Percentiles rank a stretch among this genome's conserved stretches.
Conservation (phyloP, 2,113 vertebrate genomes). For the Odocoileus hemionus region DNA sequence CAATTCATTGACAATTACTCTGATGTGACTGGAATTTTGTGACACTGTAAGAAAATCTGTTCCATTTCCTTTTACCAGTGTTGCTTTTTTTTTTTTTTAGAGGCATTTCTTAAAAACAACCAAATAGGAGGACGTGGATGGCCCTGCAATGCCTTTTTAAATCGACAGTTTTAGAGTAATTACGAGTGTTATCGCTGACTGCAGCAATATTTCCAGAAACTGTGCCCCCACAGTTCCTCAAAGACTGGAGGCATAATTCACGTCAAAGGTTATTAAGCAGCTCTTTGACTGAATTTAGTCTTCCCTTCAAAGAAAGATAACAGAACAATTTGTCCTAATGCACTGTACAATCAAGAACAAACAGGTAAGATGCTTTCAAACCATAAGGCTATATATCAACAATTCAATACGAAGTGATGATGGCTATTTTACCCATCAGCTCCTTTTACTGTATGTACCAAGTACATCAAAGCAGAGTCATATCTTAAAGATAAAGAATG, state of each 20-base stretch:
- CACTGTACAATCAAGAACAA: neutral
- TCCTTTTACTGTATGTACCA: neutral
- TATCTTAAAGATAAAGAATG: neutral
- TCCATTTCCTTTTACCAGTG: neutral
- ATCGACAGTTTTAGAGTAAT: neutral
- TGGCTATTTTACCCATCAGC: neutral
- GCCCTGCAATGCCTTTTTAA: neutral
- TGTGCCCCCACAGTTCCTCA: neutral
- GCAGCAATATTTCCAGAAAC: neutral
- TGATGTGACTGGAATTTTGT: slow-evolving; percentile 36
- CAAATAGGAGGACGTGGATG: neutral
- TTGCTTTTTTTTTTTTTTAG: neutral
- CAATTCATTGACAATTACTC: neutral
- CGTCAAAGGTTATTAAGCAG: neutral
- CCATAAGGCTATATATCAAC: neutral
- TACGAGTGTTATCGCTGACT: neutral
- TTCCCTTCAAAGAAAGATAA: slow-evolving; percentile 47
- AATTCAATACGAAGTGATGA: neutral
- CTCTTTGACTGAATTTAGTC: slow-evolving; percentile 30
- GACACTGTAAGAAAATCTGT: slow-evolving; percentile 42
- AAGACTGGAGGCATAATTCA: slow-evolving; percentile 26
- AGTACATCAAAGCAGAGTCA: neutral
- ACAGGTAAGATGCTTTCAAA: slow-evolving; percentile 23
- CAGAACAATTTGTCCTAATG: slow-evolving; percentile 36
- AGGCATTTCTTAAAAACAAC: neutral